These are phyloP conservation scores for Dioctria linearis DNA, from an alignment of 2,888 invertebrate genomes.

Conservation along the genomic window DNA sequence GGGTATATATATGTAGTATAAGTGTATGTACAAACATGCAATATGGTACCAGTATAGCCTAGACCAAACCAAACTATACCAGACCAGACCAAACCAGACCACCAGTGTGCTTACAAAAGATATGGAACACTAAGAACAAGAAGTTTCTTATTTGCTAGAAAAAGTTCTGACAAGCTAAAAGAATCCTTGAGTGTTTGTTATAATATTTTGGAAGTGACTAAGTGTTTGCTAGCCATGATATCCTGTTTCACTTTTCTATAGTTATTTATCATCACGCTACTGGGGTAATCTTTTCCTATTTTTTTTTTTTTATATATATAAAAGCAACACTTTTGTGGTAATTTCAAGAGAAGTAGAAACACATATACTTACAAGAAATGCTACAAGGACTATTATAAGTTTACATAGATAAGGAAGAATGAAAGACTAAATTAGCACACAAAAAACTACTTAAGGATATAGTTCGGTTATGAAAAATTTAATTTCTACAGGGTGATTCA, in stretches of 20 bases:
- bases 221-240: slow-evolving; percentile 12
- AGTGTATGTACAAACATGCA: not conserved
- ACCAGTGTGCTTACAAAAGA: not conserved
- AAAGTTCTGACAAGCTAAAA: slow-evolving; percentile 10
- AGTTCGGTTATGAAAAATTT: no score
- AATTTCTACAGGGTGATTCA: no score
- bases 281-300: no score
- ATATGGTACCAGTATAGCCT: not conserved
- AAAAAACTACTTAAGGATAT: no score
- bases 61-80: not conserved
- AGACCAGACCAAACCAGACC: not conserved
- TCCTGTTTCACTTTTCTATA: not conserved
- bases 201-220: slow-evolving; percentile 3
- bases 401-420: no score
- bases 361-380: no score
- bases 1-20: not conserved
- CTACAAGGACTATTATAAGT: no score
- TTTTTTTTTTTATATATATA: no score
- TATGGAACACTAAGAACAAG: not conserved
- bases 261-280: no score
- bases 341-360: no score
- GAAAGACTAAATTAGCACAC: no score
- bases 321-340: no score
- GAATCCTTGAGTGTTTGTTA: slow-evolving; percentile 23
- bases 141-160: slow-evolving; percentile 29